phyloP scores from a whole-genome alignment of 2,113 vertebrate genomes.

The Galeopterus variegatus region DNA sequence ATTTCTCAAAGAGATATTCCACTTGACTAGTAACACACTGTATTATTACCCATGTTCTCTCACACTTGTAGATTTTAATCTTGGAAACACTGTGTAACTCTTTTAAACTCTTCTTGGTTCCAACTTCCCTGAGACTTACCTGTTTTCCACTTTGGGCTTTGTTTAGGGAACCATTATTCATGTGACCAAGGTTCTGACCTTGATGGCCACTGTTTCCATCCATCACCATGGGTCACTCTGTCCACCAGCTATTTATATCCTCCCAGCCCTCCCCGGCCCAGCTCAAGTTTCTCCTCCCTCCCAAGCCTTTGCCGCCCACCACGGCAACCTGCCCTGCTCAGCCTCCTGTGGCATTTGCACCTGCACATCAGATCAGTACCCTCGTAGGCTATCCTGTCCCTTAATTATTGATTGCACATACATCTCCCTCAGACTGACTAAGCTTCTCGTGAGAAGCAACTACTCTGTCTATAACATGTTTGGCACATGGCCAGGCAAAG shows the following conservation, averaged over 20 bases:
- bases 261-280: not conserved
- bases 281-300: constrained; percentile 33
- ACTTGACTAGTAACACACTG: not conserved
- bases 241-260: not conserved
- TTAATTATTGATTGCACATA: not conserved
- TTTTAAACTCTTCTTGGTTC: not conserved
- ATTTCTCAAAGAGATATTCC: constrained; percentile 56
- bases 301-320: not conserved
- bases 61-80: not conserved
- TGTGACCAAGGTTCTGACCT: not conserved
- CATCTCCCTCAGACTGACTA: not conserved
- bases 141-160: not conserved
- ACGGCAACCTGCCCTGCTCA: not conserved
- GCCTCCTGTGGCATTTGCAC: not conserved
- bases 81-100: not conserved
- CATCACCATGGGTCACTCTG: not conserved
- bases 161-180: not conserved
- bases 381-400: not conserved
- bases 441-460: not conserved
- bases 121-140: not conserved
- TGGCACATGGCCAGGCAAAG: not conserved
- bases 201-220: not conserved
- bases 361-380: not conserved
- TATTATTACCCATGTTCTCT: not conserved
- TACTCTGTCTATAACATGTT: not conserved